A percentile compares a stretch with the other conserved stretches of the same genome.
Conservation (phyloP, 2,113 vertebrate species). For the Tursiops truncatus region DNA sequence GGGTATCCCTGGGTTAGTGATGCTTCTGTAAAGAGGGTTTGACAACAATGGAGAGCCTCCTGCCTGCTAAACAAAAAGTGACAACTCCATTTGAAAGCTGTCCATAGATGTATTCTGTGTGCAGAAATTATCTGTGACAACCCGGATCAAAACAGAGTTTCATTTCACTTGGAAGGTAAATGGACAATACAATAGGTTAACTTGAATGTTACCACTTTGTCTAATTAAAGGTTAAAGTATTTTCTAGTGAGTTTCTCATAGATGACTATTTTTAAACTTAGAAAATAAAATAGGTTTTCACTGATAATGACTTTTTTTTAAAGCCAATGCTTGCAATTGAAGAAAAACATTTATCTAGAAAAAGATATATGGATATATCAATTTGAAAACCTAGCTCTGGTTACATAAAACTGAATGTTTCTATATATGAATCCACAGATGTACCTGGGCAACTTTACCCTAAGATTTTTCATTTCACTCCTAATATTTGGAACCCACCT, state of each 20-base stretch:
- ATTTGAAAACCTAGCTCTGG: conserved; percentile 62
- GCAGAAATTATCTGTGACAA: conserved; percentile 88
- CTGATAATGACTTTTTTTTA: neutral
- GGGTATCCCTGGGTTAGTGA: conserved; percentile 79
- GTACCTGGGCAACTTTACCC: neutral
- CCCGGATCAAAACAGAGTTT: conserved; percentile 87
- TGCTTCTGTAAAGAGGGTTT: conserved; percentile 87
- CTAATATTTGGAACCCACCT: neutral
- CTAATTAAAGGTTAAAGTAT: conserved; percentile 79
- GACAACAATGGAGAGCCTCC: conserved; percentile 89
- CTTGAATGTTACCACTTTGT: conserved; percentile 81
- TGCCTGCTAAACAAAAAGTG: conserved; percentile 92
- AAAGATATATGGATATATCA: conserved; percentile 41
- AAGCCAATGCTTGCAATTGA: conserved; percentile 57
- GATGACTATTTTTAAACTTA: conserved; percentile 69
- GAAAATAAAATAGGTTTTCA: neutral
- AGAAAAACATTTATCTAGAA: conserved; percentile 54
- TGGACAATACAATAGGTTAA: conserved; percentile 81
- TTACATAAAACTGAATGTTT: conserved; percentile 63
- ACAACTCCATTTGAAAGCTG: conserved; percentile 90
- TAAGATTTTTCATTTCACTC: neutral
- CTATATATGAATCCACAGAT: neutral
- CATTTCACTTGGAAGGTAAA: conserved; percentile 81
- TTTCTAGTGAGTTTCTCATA: conserved; percentile 61
- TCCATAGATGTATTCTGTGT: conserved; percentile 86